Conservation (phyloP, 2,797 vertebrate species). For the Austrolebias charrua region DNA sequence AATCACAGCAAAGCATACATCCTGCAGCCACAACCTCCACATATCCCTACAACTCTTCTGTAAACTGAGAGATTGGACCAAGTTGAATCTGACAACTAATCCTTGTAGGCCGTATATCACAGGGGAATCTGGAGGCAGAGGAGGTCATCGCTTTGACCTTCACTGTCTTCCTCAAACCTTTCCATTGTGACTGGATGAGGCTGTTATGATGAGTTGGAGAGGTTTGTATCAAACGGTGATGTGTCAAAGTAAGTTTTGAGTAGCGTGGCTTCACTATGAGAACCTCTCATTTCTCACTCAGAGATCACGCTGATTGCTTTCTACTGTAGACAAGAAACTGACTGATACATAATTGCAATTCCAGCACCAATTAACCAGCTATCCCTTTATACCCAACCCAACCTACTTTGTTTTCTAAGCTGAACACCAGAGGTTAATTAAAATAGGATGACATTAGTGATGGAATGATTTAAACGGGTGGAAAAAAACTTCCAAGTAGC, state of each 20-base stretch:
- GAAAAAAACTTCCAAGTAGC: conserved; percentile 12
- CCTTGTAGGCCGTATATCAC: not conserved
- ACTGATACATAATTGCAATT: not conserved
- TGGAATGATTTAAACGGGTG: conserved; percentile 8
- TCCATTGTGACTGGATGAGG: not conserved
- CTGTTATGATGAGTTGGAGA: not conserved
- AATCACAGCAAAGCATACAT: conserved; percentile 2
- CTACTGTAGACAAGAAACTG: too few relatives aligned
- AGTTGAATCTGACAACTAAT: conserved; percentile 8
- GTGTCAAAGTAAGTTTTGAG: too few relatives aligned
- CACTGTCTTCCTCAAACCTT: not conserved
- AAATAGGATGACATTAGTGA: conserved; percentile 7
- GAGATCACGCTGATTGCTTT: too few relatives aligned
- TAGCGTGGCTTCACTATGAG: too few relatives aligned
- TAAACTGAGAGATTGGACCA: not conserved
- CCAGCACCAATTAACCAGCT: not conserved
- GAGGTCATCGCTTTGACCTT: not conserved
- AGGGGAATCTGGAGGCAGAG: not conserved
- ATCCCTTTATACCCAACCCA: not conserved
- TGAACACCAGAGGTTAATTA: conserved; percentile 17
- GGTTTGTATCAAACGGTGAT: not conserved
- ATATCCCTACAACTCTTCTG: not conserved
- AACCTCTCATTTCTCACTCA: too few relatives aligned
- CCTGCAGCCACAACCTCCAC: not conserved
- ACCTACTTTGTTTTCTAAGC: not conserved